Conservation (phyloP, 2,888 invertebrate species). For the Philonicus albiceps region DNA sequence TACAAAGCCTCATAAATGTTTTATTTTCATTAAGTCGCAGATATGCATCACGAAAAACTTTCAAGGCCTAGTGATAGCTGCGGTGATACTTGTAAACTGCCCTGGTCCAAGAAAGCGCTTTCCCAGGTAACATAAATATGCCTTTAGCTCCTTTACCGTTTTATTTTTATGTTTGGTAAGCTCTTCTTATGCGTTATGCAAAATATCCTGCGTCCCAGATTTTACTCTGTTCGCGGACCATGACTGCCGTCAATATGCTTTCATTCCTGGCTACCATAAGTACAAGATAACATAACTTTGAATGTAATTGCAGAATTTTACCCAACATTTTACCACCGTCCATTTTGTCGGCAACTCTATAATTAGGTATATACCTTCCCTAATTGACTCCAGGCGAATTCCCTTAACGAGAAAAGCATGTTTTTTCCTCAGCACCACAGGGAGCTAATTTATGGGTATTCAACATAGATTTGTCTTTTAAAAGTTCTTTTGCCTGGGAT, state of each 20-base stretch:
- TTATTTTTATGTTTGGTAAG: not conserved
- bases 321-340: not conserved
- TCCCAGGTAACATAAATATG: not conserved
- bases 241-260: not conserved
- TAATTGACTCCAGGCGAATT: not conserved
- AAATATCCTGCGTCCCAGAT: not conserved
- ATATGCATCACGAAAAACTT: not conserved
- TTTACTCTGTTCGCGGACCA: not conserved
- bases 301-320: not conserved
- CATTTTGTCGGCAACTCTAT: not conserved
- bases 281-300: not conserved
- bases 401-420: not conserved
- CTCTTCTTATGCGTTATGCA: not conserved
- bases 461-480: not conserved
- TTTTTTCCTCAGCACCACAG: not conserved
- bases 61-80: not conserved
- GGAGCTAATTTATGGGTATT: not conserved
- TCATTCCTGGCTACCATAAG: not conserved
- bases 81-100: not conserved
- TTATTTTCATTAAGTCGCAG: not conserved
- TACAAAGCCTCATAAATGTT: not conserved
- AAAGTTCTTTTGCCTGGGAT: not conserved
- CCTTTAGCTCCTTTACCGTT: not conserved
- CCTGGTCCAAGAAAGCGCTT: not conserved
- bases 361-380: not conserved